Base-by-base conservation (phyloP, 2,113 vertebrate genomes). In the Channa argus region DNA sequence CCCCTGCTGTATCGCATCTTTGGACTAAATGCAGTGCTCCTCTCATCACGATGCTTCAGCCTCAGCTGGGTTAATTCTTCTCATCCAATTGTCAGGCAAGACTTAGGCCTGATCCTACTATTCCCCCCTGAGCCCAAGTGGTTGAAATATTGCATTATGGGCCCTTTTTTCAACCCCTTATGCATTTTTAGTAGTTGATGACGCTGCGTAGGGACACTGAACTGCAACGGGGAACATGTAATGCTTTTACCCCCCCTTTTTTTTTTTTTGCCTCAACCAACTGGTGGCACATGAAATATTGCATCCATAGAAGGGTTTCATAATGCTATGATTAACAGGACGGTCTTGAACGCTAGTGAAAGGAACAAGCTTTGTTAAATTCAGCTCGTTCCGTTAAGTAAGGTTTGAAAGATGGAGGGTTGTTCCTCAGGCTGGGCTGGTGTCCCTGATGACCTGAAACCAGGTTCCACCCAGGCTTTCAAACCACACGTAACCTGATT, bases 401-500 rank as follows among this genome's bases (percentile, higher is more conserved):
- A 53, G 38, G 37, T 15, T 38, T 11, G 39, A 37, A 33, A 50
- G 61, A 14, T 49, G 24, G 3, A 39, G 37, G 33, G 56, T 15
- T 37, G 6, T 5, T 62, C 51, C 38, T n/a, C 33, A 39, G 36
- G 58, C 39, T 79, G 43, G 43, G 36, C 53, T 15, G 11, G 15
- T 1, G 24, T 60, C 37, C 24, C 0, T 47, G 63, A 43, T 72
- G 52, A 73, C 39, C 47, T 66, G 66, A 74, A 13, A 65, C 43
- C 11, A 36, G 59, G 37, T 63, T 43, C 43, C 45, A 53, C 34
- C 60, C 11, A 0, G 0, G 15, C 15, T 64, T 9, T 51, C 36
- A 33, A 5, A 44, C 47, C 47, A 43, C 43, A 41, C n/a, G 68
- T 61, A 59, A 67, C 49, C 54, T 44, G 67, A 77, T 77, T 62